Evolutionary conservation across 2,113 vertebrate species (phyloP), one percentile per base, ranked within the genome.

Genomic region (Carassius gibelio): DNA sequence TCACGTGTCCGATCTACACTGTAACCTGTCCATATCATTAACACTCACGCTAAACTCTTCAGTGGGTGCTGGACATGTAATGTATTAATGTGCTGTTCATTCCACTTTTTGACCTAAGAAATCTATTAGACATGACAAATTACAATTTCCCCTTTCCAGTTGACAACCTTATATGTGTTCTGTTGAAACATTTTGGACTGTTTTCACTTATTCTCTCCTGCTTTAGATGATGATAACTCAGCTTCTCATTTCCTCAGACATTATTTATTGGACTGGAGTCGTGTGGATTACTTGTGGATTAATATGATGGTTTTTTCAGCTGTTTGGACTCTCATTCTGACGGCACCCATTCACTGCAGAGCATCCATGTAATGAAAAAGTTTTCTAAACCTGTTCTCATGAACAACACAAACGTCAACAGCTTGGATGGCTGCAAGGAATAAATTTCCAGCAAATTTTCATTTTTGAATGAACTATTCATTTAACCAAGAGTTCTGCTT

Each of bases 41-140:
- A 64, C 50, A 52, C 61, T 17, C 81, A 50, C 42, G 52, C 19
- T 82, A 48, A 90, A 64, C n/a, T 23, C 21, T 91, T 84, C n/a
- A 5, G 19, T 9, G 57, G 21, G 19, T 61, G 19, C 1, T 61
- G 19, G 11, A 78, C 10, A 13, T n/a, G 30, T 78, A 3, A 59
- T 59, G 17, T 36, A 38, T 61, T 1, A 23, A 5, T 4, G 19
- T 8, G 17, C 48, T 15, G 34, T 78, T 21, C 26, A 38, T 3
- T n/a, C 5, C n/a, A 10, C 76, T 10, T 59, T 76, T 77, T 78
- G 17, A 62, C 76, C 19, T 59, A 59, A 61, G 1, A 55, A 55
- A 55, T 17, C 8, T 19, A 19, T 36, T 69, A 36, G 30, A 69
- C 34, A 5, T 38, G 15, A 69, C 30, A 71, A 42, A 34, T 8